A percentile compares a stretch with the other conserved stretches of the same genome.
phyloP scores from a whole-genome alignment of 2,113 vertebrate genomes.

The Psephotus haematonotus region DNA sequence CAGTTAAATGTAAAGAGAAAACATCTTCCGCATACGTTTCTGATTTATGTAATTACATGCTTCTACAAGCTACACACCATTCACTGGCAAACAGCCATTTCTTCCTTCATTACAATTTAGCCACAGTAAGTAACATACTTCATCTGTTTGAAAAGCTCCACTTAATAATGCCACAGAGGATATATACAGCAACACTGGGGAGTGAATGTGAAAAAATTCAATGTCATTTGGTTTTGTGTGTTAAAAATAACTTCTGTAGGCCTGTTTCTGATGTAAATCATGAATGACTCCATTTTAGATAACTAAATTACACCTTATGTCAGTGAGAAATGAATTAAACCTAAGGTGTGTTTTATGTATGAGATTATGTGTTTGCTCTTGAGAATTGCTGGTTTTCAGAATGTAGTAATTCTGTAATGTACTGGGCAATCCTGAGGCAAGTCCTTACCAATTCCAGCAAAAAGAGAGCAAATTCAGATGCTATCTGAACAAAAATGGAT shows the following conservation, averaged over 20 bases:
- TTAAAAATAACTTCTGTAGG: slow-evolving; percentile 53
- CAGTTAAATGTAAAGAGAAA: slow-evolving; percentile 69
- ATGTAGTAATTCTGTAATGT: neutral
- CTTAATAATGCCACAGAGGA: slow-evolving; percentile 46
- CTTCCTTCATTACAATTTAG: slow-evolving; percentile 56
- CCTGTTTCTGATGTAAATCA: slow-evolving; percentile 6
- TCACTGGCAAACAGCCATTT: slow-evolving; percentile 64
- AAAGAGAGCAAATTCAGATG: neutral
- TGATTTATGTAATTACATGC: slow-evolving; percentile 74
- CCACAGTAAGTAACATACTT: slow-evolving; percentile 46
- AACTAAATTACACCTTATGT: slow-evolving; percentile 52
- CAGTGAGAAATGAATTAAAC: slow-evolving; percentile 37
- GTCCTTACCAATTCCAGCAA: neutral
- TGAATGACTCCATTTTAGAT: slow-evolving; percentile 17
- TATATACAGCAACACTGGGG: neutral
- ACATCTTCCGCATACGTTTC: slow-evolving; percentile 73
- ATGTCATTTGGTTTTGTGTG: neutral
- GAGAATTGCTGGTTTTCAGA: slow-evolving; percentile 20
- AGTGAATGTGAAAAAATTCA: slow-evolving; percentile 36
- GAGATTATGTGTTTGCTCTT: slow-evolving; percentile 42
- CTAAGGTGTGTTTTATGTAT: neutral
- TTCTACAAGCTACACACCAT: slow-evolving; percentile 68
- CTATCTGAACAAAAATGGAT: neutral
- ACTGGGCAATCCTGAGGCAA: neutral
- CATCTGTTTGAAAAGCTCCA: slow-evolving; percentile 47